Percentiles rank a stretch among this genome's conserved stretches.
Conservation (phyloP, 2,888 invertebrate species). For the Eupithecia abbreviata region DNA sequence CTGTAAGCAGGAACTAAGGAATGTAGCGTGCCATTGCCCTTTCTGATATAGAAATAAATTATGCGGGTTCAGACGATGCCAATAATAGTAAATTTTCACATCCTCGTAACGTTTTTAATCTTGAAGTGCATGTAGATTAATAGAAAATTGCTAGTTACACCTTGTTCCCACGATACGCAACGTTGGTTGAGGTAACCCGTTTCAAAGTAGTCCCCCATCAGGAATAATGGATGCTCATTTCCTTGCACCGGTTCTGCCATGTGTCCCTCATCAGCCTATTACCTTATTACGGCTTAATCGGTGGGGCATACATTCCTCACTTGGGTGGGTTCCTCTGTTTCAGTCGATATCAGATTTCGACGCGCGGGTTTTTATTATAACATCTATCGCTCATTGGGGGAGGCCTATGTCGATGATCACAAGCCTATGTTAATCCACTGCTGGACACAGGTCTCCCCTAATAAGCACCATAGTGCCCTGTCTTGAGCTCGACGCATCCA, state of each 20-base stretch:
- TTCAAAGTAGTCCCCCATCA: slow-evolving; percentile 50
- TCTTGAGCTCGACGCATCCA: too few relatives aligned
- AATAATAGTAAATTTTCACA: slow-evolving; percentile 19
- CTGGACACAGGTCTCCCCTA: too few relatives aligned
- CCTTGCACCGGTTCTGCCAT: slow-evolving; percentile 46
- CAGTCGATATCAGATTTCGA: background rate
- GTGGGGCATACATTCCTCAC: background rate
- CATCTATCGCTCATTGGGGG: background rate
- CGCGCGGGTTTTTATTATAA: background rate
- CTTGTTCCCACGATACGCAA: slow-evolving; percentile 55
- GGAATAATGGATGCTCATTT: slow-evolving; percentile 52
- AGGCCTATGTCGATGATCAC: too few relatives aligned
- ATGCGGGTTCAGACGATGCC: background rate
- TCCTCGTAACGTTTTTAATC: slow-evolving; percentile 37
- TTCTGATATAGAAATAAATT: background rate
- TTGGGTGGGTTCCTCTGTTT: background rate
- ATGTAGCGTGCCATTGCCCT: background rate
- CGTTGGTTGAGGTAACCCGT: slow-evolving; percentile 47
- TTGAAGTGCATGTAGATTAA: slow-evolving; percentile 35
- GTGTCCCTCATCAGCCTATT: slow-evolving; percentile 35
- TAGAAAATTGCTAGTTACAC: slow-evolving; percentile 50
- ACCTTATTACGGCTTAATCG: slow-evolving; percentile 33
- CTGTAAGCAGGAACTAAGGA: background rate
- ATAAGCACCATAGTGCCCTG: too few relatives aligned
- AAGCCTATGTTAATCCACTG: too few relatives aligned